Conservation (phyloP, 2,888 invertebrate species). For the Oeneis ivallda region DNA sequence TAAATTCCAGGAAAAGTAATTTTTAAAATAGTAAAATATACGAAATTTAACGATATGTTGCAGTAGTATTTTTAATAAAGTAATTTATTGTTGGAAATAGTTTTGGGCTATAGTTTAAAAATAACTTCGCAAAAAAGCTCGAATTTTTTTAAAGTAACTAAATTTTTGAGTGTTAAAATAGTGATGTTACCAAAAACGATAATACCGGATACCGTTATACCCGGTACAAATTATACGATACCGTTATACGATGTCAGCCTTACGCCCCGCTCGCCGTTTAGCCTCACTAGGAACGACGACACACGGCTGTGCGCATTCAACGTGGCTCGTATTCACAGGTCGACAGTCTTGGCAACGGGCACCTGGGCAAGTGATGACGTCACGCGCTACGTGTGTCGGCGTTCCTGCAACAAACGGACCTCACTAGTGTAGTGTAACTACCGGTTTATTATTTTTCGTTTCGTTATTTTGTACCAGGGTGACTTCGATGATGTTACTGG, state of each 20-base stretch:
- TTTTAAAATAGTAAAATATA: not conserved
- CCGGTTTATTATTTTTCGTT: constrained; percentile 37
- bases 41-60: too few species aligned
- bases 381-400: constrained; percentile 76
- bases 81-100: not conserved
- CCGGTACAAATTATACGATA: constrained; percentile 14
- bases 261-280: constrained; percentile 42
- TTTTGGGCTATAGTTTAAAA: not conserved
- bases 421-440: constrained; percentile 74
- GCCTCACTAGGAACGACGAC: constrained; percentile 78
- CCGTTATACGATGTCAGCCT: constrained; percentile 27
- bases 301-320: constrained; percentile 74
- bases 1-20: not conserved
- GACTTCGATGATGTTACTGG: not conserved
- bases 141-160: too few species aligned
- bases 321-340: constrained; percentile 73
- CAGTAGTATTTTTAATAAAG: not conserved
- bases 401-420: constrained; percentile 79
- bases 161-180: not conserved
- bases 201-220: not conserved
- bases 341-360: constrained; percentile 70
- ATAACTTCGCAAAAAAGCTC: not conserved
- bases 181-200: not conserved
- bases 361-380: constrained; percentile 68
- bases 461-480: constrained; percentile 3